Evolutionary conservation across 2,797 vertebrate species (phyloP), one percentile per base, ranked within the genome.

Genomic region (Sebastes glaucus): DNA sequence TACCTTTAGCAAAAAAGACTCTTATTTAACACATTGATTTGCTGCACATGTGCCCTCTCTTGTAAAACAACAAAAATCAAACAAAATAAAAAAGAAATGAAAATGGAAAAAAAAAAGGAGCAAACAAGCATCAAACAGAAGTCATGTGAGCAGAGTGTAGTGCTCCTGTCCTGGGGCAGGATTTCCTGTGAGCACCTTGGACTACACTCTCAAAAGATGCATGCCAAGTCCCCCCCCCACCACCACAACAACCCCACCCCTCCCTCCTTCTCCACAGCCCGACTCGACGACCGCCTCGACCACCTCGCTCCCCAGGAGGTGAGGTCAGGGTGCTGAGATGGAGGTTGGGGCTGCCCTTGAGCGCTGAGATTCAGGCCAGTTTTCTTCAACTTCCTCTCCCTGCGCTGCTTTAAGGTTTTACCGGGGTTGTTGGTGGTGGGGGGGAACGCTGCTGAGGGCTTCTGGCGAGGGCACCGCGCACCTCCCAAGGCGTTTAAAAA

Each of bases 111-210:
- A 62, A 55, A 75, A 73, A 71, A 28, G 9, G 11, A 78, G 71
- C 18, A 52, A 8, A 28, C 3, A 30, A 38, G n/a, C 60, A 82
- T 84, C 69, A 81, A 82, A 86, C 60, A 78, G 28, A 73, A 83
- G 83, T 79, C 70, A 55, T 73, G 53, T 52, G 76, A 78, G 60
- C 68, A 81, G 74, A 81, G 69, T 69, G 77, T 32, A 66, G 33
- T 16, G 33, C 62, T 84, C 64, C 78, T 85, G 77, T 92, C 92
- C 91, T 68, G 86, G 74, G 87, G 93, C 92, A 82, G 52, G 80
- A 88, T 88, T 86, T 93, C 80, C 85, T 90, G 84, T 71, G 65
- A 91, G 90, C 89, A 95, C 91, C 93, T 94, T 93, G 90, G 88
- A 91, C 88, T 76, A 76, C 67, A 73, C 74, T 86, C 65, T 67